Evolutionary conservation across 2,113 vertebrate genomes (phyloP).

Genomic region (Ammospiza caudacuta): DNA sequence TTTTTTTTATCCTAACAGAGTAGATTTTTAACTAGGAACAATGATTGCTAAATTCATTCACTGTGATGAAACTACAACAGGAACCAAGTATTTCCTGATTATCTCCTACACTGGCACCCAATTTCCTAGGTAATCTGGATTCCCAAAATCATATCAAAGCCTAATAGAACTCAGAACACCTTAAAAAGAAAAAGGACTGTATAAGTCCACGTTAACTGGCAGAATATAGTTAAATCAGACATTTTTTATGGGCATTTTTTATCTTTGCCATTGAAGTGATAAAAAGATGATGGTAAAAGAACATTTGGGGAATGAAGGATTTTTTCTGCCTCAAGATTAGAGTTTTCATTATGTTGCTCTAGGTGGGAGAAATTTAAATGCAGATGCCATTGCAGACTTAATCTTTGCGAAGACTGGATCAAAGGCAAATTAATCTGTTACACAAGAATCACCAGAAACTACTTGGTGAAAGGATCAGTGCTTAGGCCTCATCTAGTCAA

Average conservation of each 20-base stretch:
- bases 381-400: not conserved
- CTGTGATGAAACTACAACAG: constrained; percentile 25
- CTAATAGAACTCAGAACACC: constrained; percentile 37
- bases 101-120: not conserved
- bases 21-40: constrained; percentile 13
- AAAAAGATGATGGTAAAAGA: constrained; percentile 27
- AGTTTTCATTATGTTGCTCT: not conserved
- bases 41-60: not conserved
- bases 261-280: constrained; percentile 46
- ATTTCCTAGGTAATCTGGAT: constrained; percentile 64
- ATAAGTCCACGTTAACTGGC: constrained; percentile 24
- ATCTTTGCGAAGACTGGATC: not conserved
- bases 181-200: constrained; percentile 37
- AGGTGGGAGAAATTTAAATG: constrained; percentile 30
- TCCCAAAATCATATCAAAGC: constrained; percentile 60
- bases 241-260: constrained; percentile 45
- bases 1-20: not conserved
- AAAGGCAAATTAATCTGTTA: constrained; percentile 30
- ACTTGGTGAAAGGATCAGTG: not conserved
- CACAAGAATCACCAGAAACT: not conserved
- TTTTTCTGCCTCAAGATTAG: not conserved
- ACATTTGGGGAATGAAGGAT: not conserved
- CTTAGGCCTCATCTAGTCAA: not conserved
- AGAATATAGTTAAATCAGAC: constrained; percentile 48
- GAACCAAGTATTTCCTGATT: constrained; percentile 56